phyloP scores from a whole-genome alignment of 2,888 invertebrate species.

The Cybosia mesomella region DNA sequence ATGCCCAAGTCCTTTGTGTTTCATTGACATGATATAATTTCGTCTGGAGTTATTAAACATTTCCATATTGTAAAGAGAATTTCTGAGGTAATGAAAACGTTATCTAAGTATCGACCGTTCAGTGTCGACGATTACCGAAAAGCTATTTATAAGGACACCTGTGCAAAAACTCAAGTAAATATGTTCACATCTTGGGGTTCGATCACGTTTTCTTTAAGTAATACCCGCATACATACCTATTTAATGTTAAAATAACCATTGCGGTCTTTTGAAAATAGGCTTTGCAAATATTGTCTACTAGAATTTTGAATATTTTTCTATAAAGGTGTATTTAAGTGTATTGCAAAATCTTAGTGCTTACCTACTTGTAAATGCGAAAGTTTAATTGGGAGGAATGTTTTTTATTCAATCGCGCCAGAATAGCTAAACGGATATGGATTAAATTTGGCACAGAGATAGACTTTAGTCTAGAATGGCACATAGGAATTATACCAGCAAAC shows the following conservation, averaged over 20 bases:
- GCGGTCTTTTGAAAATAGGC: background rate
- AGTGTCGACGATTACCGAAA: background rate
- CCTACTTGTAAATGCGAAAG: too few species aligned
- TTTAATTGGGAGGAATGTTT: too few species aligned
- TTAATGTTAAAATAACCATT: background rate
- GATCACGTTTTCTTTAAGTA: conserved; percentile 4
- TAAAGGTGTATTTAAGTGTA: background rate
- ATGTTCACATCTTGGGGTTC: background rate
- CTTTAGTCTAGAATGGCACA: too few species aligned
- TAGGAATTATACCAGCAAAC: too few species aligned
- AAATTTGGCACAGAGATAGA: too few species aligned
- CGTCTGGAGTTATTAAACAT: background rate
- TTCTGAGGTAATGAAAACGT: conserved; percentile 4
- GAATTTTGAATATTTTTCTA: background rate
- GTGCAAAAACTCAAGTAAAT: background rate
- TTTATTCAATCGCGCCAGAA: too few species aligned
- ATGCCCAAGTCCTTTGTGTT: background rate
- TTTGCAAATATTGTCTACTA: background rate
- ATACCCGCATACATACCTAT: background rate
- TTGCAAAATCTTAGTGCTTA: too few species aligned
- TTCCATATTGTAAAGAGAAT: background rate
- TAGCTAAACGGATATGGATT: too few species aligned
- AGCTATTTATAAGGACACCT: background rate
- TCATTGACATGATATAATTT: background rate
- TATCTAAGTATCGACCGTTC: background rate